Evolutionary conservation across 2,888 invertebrate species (phyloP).

Genomic region (Campopleginae sp.): DNA sequence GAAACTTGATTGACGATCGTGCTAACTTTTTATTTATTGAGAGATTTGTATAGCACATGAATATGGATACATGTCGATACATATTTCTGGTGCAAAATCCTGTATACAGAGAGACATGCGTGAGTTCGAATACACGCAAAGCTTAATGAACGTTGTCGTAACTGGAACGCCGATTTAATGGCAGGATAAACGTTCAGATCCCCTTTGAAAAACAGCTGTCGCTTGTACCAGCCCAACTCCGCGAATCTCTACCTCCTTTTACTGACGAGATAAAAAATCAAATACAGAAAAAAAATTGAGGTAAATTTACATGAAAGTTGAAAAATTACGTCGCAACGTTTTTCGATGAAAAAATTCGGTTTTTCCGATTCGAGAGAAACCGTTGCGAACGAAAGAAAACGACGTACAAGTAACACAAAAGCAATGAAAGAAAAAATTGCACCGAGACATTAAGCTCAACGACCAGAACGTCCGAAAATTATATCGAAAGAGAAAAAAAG

Average conservation of each 20-base stretch:
- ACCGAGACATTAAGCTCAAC: background rate
- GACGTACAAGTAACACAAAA: background rate
- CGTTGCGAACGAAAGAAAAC: background rate
- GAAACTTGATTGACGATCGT: conserved; percentile 29
- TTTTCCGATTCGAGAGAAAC: background rate
- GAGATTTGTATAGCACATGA: background rate
- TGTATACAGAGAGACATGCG: conserved; percentile 2
- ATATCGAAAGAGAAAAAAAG: background rate
- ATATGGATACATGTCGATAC: conserved; percentile 2
- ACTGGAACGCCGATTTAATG: conserved; percentile 67
- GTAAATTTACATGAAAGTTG: background rate
- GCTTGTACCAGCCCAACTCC: conserved; percentile 29
- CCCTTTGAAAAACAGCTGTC: conserved; percentile 31
- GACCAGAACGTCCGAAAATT: background rate
- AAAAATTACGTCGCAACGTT: conserved; percentile 17
- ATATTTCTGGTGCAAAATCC: conserved; percentile 7
- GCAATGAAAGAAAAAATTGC: background rate
- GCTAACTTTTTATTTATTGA: background rate
- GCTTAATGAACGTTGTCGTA: conserved; percentile 60
- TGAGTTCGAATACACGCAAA: conserved; percentile 30
- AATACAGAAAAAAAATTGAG: background rate
- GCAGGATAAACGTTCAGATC: conserved; percentile 62
- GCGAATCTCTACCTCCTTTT: conserved; percentile 14
- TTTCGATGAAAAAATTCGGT: conserved; percentile 1
- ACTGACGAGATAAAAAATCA: conserved; percentile 15